Evolutionary conservation across 2,888 invertebrate genomes (phyloP), one percentile per base, ranked within the genome.

Genomic region (Kuschelorhynchus macadamiae): DNA sequence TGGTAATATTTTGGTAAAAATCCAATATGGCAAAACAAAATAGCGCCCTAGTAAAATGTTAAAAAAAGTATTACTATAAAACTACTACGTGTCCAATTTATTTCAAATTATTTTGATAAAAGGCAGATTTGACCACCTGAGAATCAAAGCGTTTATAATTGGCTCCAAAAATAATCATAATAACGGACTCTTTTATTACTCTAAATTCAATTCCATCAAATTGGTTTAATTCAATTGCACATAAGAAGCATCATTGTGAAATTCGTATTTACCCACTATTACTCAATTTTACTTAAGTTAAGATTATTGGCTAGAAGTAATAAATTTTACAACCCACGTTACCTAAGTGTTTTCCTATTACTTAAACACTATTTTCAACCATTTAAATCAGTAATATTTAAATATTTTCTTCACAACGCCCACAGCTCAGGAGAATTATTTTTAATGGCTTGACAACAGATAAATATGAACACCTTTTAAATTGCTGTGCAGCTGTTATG

Each of bases 341-440:
- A 12, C 61, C 50, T 50, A 61, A 50, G 52, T 25, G 25, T 17
- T 60, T 60, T 33, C 30, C 12, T 41, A 49, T 47, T 61, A 60
- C 39, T 60, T 60, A 50, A 60, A 60, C 41, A 60, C 57, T 59
- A 59, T 46, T 47, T 59, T 49, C 47, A 59, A 47, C 21, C 59
- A 47, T 47, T 59, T 39, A 30, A 47, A 49, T 57, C 46, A 16
- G 25, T 33, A 25, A 59, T 59, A 59, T 59, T 59, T 25, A 59
- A 59, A 59, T 59, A 59, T 59, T 47, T 33, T 59, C 47, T 59
- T 56, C 17, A 33, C 36, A 33, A 17, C 61, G 61, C 61, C 61
- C 30, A 61, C 61, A 12, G n/a, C 9, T 20, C 0, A 25, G 12
- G 30, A 47, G 47, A 36, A 49, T 46, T 25, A 30, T 59, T 59